phyloP scores from a whole-genome alignment of 2,113 vertebrate species.

The Glaucomys volans region DNA sequence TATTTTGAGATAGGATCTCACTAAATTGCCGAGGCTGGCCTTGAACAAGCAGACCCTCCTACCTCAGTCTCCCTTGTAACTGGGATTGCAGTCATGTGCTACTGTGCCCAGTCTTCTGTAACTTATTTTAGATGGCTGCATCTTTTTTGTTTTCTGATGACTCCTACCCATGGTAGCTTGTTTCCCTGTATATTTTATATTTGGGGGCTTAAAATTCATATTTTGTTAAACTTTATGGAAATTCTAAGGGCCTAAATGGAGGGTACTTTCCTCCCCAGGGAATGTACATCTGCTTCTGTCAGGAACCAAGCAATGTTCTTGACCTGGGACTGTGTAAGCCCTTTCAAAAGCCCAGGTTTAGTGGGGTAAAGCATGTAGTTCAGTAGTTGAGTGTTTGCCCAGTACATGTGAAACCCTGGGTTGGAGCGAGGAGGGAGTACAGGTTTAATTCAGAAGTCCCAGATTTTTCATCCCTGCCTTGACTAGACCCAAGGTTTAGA shows the following conservation, averaged over 20 bases:
- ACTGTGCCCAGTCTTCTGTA: not conserved
- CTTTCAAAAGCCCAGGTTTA: not conserved
- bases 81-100: not conserved
- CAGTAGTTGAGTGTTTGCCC: not conserved
- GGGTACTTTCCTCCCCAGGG: not conserved
- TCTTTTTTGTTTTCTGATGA: conserved; percentile 5
- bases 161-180: not conserved
- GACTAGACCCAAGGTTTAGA: not conserved
- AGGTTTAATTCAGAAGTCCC: not conserved
- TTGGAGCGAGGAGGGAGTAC: not conserved
- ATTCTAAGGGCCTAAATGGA: not conserved
- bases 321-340: not conserved
- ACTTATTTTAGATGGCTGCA: not conserved
- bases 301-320: not conserved
- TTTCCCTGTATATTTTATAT: not conserved
- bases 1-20: not conserved
- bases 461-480: not conserved
- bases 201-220: not conserved
- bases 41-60: not conserved
- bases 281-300: conserved; percentile 7
- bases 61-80: not conserved
- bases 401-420: not conserved
- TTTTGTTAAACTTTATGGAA: conserved; percentile 30
- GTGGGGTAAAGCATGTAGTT: too few species aligned
- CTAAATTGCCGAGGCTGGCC: not conserved